Percentiles rank a stretch among this genome's conserved stretches.
Conservation (phyloP, 2,113 vertebrate genomes). For the Colistium nudipinnis region DNA sequence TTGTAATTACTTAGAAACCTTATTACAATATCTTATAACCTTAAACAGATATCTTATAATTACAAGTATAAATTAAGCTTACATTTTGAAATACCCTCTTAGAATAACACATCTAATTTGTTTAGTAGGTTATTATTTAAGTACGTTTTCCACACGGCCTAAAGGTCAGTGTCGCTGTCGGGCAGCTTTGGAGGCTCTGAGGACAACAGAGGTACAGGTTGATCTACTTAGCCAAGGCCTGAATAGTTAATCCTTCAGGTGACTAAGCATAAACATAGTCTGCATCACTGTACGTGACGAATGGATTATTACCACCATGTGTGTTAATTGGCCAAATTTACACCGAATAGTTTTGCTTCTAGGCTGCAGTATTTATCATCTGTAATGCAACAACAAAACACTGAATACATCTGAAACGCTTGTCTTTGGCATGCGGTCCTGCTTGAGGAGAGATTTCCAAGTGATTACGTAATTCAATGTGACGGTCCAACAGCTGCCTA, state of each 20-base stretch:
- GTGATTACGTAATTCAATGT: constrained; percentile 41
- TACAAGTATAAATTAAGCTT: too few species aligned
- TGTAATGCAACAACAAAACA: neutral
- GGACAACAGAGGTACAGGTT: constrained; percentile 55
- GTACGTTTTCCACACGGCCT: neutral
- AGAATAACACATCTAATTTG: neutral
- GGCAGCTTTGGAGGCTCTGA: constrained; percentile 38
- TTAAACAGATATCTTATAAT: neutral
- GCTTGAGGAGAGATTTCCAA: constrained; percentile 20
- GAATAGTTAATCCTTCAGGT: constrained; percentile 58
- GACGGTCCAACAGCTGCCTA: constrained; percentile 22
- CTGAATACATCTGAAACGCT: neutral
- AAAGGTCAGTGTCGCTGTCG: constrained; percentile 32
- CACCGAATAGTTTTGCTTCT: neutral
- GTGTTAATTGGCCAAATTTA: constrained; percentile 21
- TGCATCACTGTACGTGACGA: constrained; percentile 24
- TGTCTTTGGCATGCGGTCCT: neutral
- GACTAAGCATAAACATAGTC: constrained; percentile 38
- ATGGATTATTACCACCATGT: constrained; percentile 5
- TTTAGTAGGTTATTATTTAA: neutral
- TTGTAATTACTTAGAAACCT: neutral
- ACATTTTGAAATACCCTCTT: too few species aligned
- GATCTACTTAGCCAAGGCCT: constrained; percentile 62
- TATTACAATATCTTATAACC: neutral
- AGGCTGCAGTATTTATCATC: constrained; percentile 1